Base-by-base conservation (phyloP, 2,888 invertebrate species). In the Epinotia ramella region DNA sequence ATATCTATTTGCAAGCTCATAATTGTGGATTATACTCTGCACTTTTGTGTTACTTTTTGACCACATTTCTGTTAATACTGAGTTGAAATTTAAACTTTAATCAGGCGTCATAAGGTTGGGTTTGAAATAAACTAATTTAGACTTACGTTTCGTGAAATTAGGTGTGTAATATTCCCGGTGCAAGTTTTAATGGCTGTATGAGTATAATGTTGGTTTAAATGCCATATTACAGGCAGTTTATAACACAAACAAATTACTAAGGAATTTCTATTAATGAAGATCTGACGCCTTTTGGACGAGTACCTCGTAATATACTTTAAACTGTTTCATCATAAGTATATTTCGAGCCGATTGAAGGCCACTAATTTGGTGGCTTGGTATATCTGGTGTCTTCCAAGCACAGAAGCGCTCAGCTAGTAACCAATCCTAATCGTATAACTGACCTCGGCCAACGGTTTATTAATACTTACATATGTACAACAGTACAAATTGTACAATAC, bases 1-100 rank as follows among this genome's bases (percentile, higher is more conserved):
- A 60, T 60, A 28, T 60, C 28, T 28, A 60, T 60, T 60, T 60
- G 5, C 60, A 60, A 28, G 5, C 24, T 60, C 28, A 59, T 59
- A 59, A 60, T 28, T 60, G 60, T 28, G 2, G 60, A 12, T 60
- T 13, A 28, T 20, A 60, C 28, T 5, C 3, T 28, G 16, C 12
- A 33, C 16, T 16, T 9, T 40, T 16, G 16, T 49, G 49, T 16
- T 16, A 16, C 13, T 49, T 16, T 49, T 49, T 44, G 6, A 60
- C 16, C 60, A 60, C 28, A 60, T 60, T 16, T 16, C 13, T 6
- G 6, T 60, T 33, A 2, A 6, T 1, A 28, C 6, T 28, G 16
- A 2, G 16, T 28, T 33, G 28, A 16, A 60, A 13, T 28, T 16
- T 60, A 28, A 13, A 33, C 60, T 60, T 16, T 33, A 33, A 33